These are phyloP conservation scores for Ascidia mentula DNA, from an alignment of 23 tunicate genomes.

Conservation along the genomic window DNA sequence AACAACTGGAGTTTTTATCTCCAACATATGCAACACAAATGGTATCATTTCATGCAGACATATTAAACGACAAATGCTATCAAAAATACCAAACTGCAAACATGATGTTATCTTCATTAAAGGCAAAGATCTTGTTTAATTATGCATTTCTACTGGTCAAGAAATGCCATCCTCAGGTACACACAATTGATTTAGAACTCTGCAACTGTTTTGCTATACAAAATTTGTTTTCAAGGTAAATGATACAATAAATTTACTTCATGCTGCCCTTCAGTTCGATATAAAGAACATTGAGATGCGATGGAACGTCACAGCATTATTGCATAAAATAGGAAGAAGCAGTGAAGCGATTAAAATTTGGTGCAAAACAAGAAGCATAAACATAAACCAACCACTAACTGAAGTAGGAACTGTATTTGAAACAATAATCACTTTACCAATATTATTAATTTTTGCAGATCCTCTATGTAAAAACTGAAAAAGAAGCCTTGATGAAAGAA, in stretches of 20 bases:
- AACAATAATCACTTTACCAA: neutral
- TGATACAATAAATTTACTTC: too few relatives aligned
- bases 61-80: neutral
- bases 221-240: too few relatives aligned
- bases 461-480: neutral
- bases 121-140: neutral
- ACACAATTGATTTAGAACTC: too few relatives aligned
- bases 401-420: neutral
- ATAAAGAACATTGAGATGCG: conserved; percentile 25
- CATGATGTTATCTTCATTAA: neutral
- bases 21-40: neutral
- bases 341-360: conserved; percentile 52
- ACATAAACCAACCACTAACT: conserved; percentile 13
- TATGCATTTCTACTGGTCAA: neutral
- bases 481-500: neutral
- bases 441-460: neutral
- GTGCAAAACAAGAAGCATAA: conserved; percentile 56
- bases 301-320: conserved; percentile 35
- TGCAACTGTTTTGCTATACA: too few relatives aligned
- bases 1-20: neutral
- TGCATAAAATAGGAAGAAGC: conserved; percentile 43
- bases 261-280: conserved; percentile 26
- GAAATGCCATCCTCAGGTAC: neutral
- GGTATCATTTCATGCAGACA: neutral
- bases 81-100: neutral